Conservation (phyloP, 2,888 invertebrate species). For the Micropterix aruncella region DNA sequence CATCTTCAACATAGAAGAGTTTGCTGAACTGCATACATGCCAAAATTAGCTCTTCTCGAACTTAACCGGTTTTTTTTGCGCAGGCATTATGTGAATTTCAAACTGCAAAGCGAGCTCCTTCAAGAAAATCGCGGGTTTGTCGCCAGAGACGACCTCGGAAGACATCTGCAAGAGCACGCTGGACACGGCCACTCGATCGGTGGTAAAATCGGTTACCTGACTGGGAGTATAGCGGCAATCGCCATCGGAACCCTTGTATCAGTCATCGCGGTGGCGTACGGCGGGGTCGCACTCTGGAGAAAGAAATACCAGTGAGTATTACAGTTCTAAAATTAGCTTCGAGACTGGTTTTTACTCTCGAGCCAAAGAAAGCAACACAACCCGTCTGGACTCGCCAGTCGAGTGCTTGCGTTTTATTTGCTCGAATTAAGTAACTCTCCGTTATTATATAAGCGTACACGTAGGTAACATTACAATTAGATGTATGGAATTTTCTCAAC, state of each 20-base stretch:
- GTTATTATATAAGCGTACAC: too few species aligned
- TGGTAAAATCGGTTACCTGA: too few species aligned
- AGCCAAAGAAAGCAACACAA: too few species aligned
- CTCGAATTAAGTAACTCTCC: too few species aligned
- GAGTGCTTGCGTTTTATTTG: too few species aligned
- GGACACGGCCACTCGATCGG: slow-evolving; percentile 1
- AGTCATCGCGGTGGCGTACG: slow-evolving; percentile 21
- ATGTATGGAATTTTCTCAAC: too few species aligned
- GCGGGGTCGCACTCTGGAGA: slow-evolving; percentile 24
- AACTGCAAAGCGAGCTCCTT: slow-evolving; percentile 8
- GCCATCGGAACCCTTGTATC: slow-evolving; percentile 18
- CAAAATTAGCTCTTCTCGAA: neutral
- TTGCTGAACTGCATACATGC: neutral
- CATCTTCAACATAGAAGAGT: neutral
- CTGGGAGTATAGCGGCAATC: slow-evolving; percentile 15
- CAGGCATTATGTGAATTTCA: slow-evolving; percentile 4
- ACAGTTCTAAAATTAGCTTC: too few species aligned
- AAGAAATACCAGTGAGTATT: slow-evolving; percentile 27
- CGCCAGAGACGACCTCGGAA: slow-evolving; percentile 9
- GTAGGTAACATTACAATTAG: too few species aligned
- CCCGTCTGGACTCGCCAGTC: too few species aligned
- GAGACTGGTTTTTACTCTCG: too few species aligned
- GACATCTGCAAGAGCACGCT: neutral
- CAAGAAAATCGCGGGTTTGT: slow-evolving; percentile 7
- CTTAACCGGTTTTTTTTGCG: neutral